Percentiles rank a stretch among this genome's conserved stretches.
These are phyloP conservation scores for Orchesella cincta DNA, from an alignment of 1,140 invertebrate genomes.

Conservation along the genomic window DNA sequence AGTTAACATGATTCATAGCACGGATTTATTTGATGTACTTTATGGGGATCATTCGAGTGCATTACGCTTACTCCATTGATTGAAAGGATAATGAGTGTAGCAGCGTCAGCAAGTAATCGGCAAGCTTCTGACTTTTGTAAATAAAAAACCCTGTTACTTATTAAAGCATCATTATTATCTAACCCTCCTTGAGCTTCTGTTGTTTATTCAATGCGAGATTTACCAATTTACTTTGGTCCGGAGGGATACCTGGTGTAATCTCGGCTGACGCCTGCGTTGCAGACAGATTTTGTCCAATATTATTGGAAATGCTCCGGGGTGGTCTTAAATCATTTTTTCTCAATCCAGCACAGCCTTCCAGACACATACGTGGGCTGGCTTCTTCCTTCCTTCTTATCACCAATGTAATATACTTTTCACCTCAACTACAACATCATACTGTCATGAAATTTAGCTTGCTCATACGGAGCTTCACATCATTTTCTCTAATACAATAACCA, in stretches of 20 bases:
- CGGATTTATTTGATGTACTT: too few species aligned
- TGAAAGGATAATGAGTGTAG: too few species aligned
- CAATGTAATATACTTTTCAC: conserved; percentile 28
- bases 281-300: conserved; percentile 8
- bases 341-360: not conserved
- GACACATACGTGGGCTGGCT: conserved; percentile 1
- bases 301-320: conserved; percentile 23
- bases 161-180: conserved; percentile 4
- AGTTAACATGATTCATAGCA: too few species aligned
- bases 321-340: conserved; percentile 25
- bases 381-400: conserved; percentile 25
- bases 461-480: not conserved
- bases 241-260: not conserved
- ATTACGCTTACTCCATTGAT: too few species aligned
- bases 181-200: conserved; percentile 4
- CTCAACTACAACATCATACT: not conserved
- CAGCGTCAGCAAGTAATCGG: too few species aligned
- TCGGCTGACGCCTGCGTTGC: conserved; percentile 2
- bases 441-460: conserved; percentile 1
- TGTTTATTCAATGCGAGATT: not conserved
- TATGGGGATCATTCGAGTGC: too few species aligned
- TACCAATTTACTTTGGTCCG: not conserved
- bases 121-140: too few species aligned
- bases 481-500: not conserved
- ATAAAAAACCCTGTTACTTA: not conserved